Evolutionary conservation across 2,797 vertebrate genomes (phyloP), one percentile per base, ranked within the genome.

Genomic region (Neoniphon sammara): DNA sequence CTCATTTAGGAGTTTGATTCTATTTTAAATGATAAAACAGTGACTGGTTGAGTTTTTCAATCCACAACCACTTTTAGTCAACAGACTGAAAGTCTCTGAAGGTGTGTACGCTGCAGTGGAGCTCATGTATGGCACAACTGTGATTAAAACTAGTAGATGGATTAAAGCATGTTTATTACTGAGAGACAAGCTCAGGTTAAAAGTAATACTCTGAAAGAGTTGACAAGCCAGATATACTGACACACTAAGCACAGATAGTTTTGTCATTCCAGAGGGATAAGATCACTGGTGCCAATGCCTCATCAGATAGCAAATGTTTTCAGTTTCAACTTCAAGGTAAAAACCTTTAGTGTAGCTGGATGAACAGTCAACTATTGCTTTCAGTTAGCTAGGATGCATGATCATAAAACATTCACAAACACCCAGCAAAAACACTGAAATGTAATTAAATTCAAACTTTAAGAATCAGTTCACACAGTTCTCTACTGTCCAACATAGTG

Each of bases 321-420:
- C 53, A 65, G 36, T 73, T 88, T 76, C 5, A 10, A 5, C 73
- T 80, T 23, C 31, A 34, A 34, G 31, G 31, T 34, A 34, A 34
- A 8, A 34, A 5, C 31, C 7, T 34, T 14, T 44, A 44, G 4
- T 4, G 14, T 11, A 17, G 4, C 15, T 44, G 14, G 9, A 7
- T 12, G 39, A 5, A 34, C 5, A 34, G 7, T 34, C 31, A 5
- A 34, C 31, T 34, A 34, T 54, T 10, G 12, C 23, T 54, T 4
- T 25, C 21, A 25, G 52, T 14, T 27, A 15, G 14, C 42, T 15
- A 17, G 42, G 12, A 44, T 44, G 15, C 14, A 5, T 44, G 42
- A 17, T 15, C 42, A 44, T 14, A 15, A 5, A 42, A 42, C 39
- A 42, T 42, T 42, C 2, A 34, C 31, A 34, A 5, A 6, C 44